Evolutionary conservation across 2,113 vertebrate genomes (phyloP), one percentile per base, ranked within the genome.

Genomic region (Coturnix japonica): DNA sequence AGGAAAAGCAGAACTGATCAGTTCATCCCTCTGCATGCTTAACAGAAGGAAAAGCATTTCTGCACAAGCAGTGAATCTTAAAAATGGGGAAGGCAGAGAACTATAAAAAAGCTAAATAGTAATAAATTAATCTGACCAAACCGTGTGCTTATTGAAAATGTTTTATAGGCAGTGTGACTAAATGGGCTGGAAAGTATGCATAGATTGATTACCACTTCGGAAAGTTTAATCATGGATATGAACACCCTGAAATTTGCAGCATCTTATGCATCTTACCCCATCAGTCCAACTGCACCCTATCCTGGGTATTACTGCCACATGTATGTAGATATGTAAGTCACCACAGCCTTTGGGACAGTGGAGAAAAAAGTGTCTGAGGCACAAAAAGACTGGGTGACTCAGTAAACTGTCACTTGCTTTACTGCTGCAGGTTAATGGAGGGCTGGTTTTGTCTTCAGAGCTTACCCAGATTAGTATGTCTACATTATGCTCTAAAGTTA

Each of bases 361-460:
- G 31, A 88, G 18, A 47, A 80, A 49, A 14, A 77, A 54, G 11
- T 8, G 17, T 64, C 78, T 73, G 67, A 69, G 54, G 65, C 59
- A 72, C 70, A 82, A 70, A 81, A 47, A 89, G 67, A 67, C 74
- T 64, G 43, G 28, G 33, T 89, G 63, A 46, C 78, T 94, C 64
- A 65, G 51, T 71, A 41, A 57, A 43, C 41, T 63, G 81, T 64
- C 71, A 87, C 23, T 92, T 85, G 31, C 80, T 90, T 95, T 88
- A 88, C 59, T 74, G 44, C 35, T 46, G 17, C 64, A 85, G 73
- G 54, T 85, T 94, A 96, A 93, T 66, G 56, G 87, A 85, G 71
- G 33, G 25, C 54, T 19, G 28, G 35, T 53, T 59, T 11, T 47
- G 60, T 89, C 92, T 95, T 79, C 69, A 76, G 71, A 67, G 89